phyloP scores from a whole-genome alignment of 1,140 invertebrate genomes.

The Pectinophora gossypiella region DNA sequence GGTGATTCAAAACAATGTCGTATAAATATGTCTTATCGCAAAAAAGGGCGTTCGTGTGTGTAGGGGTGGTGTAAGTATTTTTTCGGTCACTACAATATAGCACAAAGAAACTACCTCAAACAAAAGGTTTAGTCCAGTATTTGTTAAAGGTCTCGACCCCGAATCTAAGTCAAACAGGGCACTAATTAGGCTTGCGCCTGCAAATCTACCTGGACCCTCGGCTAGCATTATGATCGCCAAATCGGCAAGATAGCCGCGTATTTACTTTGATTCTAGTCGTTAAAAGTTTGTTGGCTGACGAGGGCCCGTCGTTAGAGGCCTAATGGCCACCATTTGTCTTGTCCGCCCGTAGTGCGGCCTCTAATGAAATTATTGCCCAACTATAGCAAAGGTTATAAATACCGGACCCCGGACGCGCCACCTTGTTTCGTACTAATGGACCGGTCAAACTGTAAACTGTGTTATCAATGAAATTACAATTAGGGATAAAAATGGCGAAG shows the following conservation, averaged over 20 bases:
- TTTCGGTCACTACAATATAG: no score
- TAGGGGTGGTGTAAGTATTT: no score
- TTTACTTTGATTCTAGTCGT: constrained; percentile 74
- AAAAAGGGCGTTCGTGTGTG: no score
- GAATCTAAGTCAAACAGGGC: neutral
- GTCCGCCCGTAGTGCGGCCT: constrained; percentile 69
- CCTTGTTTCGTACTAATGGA: constrained; percentile 73
- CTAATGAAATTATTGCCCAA: constrained; percentile 76
- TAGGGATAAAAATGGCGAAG: constrained; percentile 63
- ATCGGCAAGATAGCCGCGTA: constrained; percentile 68
- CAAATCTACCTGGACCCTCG: constrained; percentile 40
- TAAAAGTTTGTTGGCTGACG: constrained; percentile 71
- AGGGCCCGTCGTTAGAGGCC: constrained; percentile 69
- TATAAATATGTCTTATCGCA: no score
- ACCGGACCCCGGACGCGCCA: constrained; percentile 61
- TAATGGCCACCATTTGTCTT: constrained; percentile 69
- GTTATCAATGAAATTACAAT: constrained; percentile 76
- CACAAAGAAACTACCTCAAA: no score
- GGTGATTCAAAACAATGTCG: no score
- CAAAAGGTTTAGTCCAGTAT: no score
- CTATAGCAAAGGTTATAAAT: constrained; percentile 75
- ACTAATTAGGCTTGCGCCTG: constrained; percentile 9
- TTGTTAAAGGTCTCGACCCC: no score
- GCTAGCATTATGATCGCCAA: constrained; percentile 59
- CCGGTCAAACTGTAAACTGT: constrained; percentile 75